phyloP scores from a whole-genome alignment of 2,797 vertebrate species.

The Smutsia temminckii region DNA sequence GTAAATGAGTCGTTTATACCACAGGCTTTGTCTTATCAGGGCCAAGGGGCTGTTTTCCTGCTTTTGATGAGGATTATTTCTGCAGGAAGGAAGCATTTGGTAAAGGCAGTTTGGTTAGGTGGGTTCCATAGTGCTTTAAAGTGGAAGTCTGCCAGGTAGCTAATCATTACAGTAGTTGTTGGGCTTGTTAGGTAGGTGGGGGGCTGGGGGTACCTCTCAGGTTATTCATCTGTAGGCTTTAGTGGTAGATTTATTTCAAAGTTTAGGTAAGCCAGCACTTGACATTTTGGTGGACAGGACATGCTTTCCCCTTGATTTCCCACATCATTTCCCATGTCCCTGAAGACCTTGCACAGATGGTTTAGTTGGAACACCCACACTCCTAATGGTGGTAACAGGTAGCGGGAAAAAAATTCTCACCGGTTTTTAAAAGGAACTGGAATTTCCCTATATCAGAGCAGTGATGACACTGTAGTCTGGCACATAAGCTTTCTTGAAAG shows the following conservation, averaged over 20 bases:
- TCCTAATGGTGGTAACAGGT: not conserved
- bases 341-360: not conserved
- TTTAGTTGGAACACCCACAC: not conserved
- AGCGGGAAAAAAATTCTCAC: not conserved
- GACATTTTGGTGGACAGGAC: not conserved
- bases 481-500: not conserved
- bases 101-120: not conserved
- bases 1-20: not conserved
- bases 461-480: not conserved
- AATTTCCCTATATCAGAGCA: not conserved
- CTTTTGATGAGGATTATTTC: slow-evolving; percentile 39
- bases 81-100: slow-evolving; percentile 62
- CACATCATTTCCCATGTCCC: not conserved
- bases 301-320: not conserved
- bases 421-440: not conserved
- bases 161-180: slow-evolving; percentile 56
- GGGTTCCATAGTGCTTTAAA: not conserved
- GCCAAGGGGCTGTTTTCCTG: slow-evolving; percentile 38
- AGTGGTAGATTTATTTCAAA: not conserved
- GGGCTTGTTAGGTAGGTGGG: slow-evolving; percentile 22
- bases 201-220: not conserved
- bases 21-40: not conserved
- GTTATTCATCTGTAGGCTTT: not conserved
- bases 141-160: slow-evolving; percentile 51
- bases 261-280: not conserved